A percentile compares a stretch with the other conserved stretches of the same genome.
These are phyloP conservation scores for Myotis myotis DNA, from an alignment of 2,797 vertebrate species.

Conservation along the genomic window DNA sequence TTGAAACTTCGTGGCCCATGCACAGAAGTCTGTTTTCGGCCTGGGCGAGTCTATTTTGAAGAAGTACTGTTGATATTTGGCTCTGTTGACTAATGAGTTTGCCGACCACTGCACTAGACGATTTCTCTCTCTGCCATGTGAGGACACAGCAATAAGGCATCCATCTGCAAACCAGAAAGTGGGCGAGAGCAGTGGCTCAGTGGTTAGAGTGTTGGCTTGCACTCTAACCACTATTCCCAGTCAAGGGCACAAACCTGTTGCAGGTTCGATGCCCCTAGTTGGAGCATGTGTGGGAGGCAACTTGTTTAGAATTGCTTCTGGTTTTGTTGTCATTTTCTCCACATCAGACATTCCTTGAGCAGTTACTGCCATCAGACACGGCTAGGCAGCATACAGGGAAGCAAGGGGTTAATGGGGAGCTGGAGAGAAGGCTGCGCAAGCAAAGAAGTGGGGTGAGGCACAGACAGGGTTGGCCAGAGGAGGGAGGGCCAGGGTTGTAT, in stretches of 20 bases:
- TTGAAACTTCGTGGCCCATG: too few relatives aligned
- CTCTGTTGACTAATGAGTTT: too few relatives aligned
- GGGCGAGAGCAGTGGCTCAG: neutral
- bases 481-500: neutral
- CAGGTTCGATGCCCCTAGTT: too few relatives aligned
- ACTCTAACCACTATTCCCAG: too few relatives aligned
- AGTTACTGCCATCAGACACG: neutral
- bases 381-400: neutral
- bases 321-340: neutral
- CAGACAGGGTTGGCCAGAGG: neutral
- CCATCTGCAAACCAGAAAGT: neutral
- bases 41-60: too few relatives aligned
- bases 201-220: too few relatives aligned
- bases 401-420: neutral
- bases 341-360: neutral
- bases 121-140: neutral
- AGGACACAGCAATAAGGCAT: neutral
- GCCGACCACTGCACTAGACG: accelerated
- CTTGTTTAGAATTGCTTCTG: neutral
- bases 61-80: too few relatives aligned
- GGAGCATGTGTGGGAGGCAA: too few relatives aligned
- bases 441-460: neutral
- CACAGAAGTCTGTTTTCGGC: too few relatives aligned
- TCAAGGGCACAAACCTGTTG: too few relatives aligned
- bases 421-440: neutral